phyloP scores from a whole-genome alignment of 1,140 invertebrate species.

The Zaprionus taronus region DNA sequence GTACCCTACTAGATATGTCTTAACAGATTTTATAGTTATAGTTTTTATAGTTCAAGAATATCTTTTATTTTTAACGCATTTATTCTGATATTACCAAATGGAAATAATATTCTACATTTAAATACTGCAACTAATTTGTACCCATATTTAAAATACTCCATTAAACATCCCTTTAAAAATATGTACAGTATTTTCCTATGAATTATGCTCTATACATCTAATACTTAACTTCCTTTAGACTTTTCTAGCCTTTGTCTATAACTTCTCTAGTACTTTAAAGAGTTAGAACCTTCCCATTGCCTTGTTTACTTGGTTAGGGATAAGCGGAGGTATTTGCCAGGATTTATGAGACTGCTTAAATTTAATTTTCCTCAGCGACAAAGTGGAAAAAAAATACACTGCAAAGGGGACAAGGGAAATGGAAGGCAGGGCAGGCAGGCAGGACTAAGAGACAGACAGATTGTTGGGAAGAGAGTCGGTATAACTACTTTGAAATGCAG shows the following conservation, averaged over 20 bases:
- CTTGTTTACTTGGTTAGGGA: constrained; percentile 1
- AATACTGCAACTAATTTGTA: no score
- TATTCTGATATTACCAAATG: no score
- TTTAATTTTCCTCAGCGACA: constrained; percentile 44
- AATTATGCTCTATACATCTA: no score
- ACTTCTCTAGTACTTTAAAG: not conserved
- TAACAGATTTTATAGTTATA: not conserved
- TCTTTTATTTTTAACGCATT: no score
- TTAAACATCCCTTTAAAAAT: no score
- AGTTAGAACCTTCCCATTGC: not conserved
- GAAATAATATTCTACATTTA: no score
- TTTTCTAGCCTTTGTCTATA: not conserved
- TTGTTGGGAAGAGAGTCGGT: constrained; percentile 4
- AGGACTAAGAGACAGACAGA: not conserved
- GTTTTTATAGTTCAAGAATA: no score
- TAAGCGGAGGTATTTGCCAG: constrained; percentile 12
- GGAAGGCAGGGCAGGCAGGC: not conserved
- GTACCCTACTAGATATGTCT: not conserved
- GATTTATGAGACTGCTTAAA: constrained; percentile 48
- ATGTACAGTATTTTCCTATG: no score
- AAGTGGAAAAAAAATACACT: constrained; percentile 21
- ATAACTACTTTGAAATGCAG: constrained; percentile 50
- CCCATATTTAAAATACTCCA: no score
- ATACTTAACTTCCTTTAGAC: no score
- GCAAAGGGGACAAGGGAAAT: constrained; percentile 21